A percentile compares a stretch with the other conserved stretches of the same genome.
Conservation (phyloP, 2,888 invertebrate genomes). For the Scaptomyza reducta region DNA sequence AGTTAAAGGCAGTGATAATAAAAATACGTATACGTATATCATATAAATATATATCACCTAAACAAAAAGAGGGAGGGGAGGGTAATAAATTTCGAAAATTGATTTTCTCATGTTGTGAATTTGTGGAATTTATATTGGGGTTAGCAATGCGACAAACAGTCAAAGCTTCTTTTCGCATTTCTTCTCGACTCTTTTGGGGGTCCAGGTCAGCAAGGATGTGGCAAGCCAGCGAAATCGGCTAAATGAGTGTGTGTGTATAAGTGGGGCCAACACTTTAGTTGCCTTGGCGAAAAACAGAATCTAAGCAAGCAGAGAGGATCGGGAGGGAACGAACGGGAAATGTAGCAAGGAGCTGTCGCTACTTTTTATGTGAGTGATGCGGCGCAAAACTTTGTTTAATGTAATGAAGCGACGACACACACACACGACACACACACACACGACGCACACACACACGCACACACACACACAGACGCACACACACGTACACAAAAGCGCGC, state of each 20-base stretch:
- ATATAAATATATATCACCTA: slow-evolving; percentile 14
- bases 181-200: background rate
- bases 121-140: slow-evolving; percentile 79
- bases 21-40: slow-evolving; percentile 16
- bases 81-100: slow-evolving; percentile 76
- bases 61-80: slow-evolving; percentile 35
- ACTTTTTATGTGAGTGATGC: slow-evolving; percentile 67
- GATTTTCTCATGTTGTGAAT: slow-evolving; percentile 78
- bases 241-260: slow-evolving; percentile 9
- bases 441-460: background rate
- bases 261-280: slow-evolving; percentile 16
- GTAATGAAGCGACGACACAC: slow-evolving; percentile 31
- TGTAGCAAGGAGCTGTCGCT: slow-evolving; percentile 1
- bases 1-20: slow-evolving; percentile 43
- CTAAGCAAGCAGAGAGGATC: slow-evolving; percentile 18
- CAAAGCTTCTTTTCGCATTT: slow-evolving; percentile 10
- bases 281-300: slow-evolving; percentile 37
- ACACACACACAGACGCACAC: background rate
- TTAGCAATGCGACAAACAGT: slow-evolving; percentile 63
- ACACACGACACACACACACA: background rate
- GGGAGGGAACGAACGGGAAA: background rate
- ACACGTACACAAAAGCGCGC: background rate
- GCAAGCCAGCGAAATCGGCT: slow-evolving; percentile 29
- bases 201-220: slow-evolving; percentile 31
- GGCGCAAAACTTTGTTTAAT: slow-evolving; percentile 54